A percentile compares a stretch with the other conserved stretches of the same genome.
These are phyloP conservation scores for Pyrgus malvae DNA, from an alignment of 2,888 invertebrate genomes.

Conservation along the genomic window DNA sequence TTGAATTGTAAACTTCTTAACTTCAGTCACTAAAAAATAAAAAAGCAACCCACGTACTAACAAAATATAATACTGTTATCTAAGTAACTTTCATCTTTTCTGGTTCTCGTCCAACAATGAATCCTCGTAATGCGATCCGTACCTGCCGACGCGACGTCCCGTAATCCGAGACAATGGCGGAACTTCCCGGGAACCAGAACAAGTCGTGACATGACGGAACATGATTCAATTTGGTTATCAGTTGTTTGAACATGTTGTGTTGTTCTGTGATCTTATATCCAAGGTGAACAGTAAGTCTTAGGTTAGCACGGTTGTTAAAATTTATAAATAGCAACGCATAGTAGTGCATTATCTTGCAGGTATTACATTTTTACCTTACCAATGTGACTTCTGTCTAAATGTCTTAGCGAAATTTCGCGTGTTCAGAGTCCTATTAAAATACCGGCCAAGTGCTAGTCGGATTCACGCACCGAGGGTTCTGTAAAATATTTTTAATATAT, in stretches of 20 bases:
- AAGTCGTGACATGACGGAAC: constrained; percentile 20
- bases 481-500: too few relatives aligned
- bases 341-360: too few relatives aligned
- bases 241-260: not conserved
- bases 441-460: too few relatives aligned
- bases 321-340: too few relatives aligned
- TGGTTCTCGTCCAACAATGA: constrained; percentile 6
- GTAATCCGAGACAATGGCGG: constrained; percentile 17
- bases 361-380: too few relatives aligned
- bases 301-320: not conserved
- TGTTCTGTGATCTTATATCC: not conserved
- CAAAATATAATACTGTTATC: not conserved
- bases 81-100: constrained; percentile 10
- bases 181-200: constrained; percentile 9
- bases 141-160: constrained; percentile 16
- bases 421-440: too few relatives aligned
- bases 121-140: constrained; percentile 13
- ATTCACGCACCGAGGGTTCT: too few relatives aligned
- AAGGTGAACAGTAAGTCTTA: too few relatives aligned
- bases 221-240: constrained; percentile 8
- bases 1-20: too few relatives aligned
- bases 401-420: too few relatives aligned
- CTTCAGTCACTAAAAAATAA: too few relatives aligned
- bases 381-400: too few relatives aligned
- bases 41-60: not conserved